Conservation (phyloP, 2,797 vertebrate species). For the Netta rufina region DNA sequence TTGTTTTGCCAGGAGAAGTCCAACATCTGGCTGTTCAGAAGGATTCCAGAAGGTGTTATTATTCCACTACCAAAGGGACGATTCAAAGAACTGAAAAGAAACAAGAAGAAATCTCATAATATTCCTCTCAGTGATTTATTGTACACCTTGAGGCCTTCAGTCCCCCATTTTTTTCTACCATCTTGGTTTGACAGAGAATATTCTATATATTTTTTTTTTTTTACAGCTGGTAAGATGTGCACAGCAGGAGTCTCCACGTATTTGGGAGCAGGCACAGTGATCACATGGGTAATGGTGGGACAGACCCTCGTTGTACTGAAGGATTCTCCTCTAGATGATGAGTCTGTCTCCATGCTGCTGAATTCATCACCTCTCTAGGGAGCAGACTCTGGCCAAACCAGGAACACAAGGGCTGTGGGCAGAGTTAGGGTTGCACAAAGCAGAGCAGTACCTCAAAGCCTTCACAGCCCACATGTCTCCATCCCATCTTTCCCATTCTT, state of each 20-base stretch:
- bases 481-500: background rate
- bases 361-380: background rate
- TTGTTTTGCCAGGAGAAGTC: constrained; percentile 96
- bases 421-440: background rate
- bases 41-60: constrained; percentile 91
- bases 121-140: background rate
- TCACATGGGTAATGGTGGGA: accelerated
- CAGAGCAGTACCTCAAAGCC: background rate
- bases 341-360: background rate
- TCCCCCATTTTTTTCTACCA: background rate
- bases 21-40: constrained; percentile 96
- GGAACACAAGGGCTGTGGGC: background rate
- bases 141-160: background rate
- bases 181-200: background rate
- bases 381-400: background rate
- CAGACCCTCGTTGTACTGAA: background rate
- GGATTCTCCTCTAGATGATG: background rate
- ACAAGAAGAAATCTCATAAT: background rate
- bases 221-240: background rate
- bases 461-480: background rate
- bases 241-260: background rate
- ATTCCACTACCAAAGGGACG: constrained; percentile 95
- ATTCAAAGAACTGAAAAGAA: constrained; percentile 89
- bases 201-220: background rate
- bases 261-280: background rate